Evolutionary conservation across 1,140 invertebrate species (phyloP).

Genomic region (Theocolax elegans): DNA sequence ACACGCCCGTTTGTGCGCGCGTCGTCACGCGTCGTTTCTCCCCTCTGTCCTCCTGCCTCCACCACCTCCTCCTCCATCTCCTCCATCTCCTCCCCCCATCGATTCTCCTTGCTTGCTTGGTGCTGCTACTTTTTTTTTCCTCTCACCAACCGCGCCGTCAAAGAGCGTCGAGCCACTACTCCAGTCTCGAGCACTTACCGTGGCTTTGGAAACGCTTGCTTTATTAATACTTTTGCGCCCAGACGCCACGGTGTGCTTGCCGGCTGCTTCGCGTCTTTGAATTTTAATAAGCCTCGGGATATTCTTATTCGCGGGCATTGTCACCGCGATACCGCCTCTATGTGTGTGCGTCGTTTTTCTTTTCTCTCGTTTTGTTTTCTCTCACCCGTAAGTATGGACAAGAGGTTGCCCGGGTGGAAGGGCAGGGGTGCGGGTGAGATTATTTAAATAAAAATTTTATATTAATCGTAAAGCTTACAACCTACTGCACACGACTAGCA

Average conservation of each 20-base stretch:
- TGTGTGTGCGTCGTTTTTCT: no score
- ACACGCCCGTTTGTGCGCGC: constrained; percentile 15
- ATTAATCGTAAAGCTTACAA: constrained; percentile 27
- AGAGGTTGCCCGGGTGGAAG: no score
- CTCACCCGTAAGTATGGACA: no score
- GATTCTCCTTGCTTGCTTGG: not conserved
- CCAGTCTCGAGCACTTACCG: not conserved
- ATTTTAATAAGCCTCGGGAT: no score
- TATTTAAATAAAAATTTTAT: constrained; percentile 21
- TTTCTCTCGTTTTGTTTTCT: no score
- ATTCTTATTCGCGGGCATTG: no score
- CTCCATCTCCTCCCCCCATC: not conserved
- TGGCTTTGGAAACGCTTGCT: not conserved
- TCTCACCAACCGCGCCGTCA: not conserved
- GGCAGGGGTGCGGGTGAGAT: no score
- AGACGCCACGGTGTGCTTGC: no score
- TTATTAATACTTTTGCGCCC: no score
- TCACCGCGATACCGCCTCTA: no score
- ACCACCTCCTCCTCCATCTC: not conserved
- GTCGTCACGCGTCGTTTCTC: not conserved
- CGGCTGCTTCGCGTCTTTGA: no score
- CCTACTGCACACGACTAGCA: not conserved
- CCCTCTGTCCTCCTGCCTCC: no score
- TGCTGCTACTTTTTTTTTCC: not conserved
- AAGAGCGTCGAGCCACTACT: not conserved